These are phyloP conservation scores for Tyto alba DNA, from an alignment of 2,113 vertebrate species.

Conservation along the genomic window DNA sequence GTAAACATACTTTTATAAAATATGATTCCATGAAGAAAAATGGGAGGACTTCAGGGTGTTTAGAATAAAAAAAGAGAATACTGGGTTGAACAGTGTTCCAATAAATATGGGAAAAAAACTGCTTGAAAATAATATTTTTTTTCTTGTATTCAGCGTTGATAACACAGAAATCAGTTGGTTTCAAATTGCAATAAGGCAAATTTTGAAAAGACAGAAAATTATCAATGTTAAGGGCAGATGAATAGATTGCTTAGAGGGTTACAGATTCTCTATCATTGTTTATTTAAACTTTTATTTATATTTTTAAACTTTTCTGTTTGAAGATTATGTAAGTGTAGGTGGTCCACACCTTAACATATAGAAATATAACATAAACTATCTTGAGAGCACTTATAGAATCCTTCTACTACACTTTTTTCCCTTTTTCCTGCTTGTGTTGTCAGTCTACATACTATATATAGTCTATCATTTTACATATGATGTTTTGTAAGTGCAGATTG, in stretches of 20 bases:
- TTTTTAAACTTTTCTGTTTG: background rate
- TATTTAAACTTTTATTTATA: background rate
- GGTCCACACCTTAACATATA: background rate
- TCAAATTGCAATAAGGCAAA: background rate
- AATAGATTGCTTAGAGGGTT: background rate
- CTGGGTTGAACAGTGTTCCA: background rate
- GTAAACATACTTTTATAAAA: background rate
- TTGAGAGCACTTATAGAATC: background rate
- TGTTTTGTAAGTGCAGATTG: background rate
- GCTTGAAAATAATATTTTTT: background rate
- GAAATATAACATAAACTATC: background rate
- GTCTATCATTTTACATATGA: background rate
- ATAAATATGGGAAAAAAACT: background rate
- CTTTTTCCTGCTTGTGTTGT: background rate
- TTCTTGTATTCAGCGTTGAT: background rate
- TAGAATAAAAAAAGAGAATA: background rate
- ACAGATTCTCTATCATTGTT: background rate
- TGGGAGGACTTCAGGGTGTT: background rate
- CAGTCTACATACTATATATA: background rate
- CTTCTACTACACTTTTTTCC: background rate
- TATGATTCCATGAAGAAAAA: background rate
- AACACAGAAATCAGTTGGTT: background rate
- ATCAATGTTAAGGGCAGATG: background rate
- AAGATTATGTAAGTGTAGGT: background rate
- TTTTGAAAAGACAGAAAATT: background rate